Percentiles rank a stretch among this genome's conserved stretches.
These are phyloP conservation scores for Gymnothorax javanicus DNA, from an alignment of 2,797 vertebrate genomes.

Conservation along the genomic window DNA sequence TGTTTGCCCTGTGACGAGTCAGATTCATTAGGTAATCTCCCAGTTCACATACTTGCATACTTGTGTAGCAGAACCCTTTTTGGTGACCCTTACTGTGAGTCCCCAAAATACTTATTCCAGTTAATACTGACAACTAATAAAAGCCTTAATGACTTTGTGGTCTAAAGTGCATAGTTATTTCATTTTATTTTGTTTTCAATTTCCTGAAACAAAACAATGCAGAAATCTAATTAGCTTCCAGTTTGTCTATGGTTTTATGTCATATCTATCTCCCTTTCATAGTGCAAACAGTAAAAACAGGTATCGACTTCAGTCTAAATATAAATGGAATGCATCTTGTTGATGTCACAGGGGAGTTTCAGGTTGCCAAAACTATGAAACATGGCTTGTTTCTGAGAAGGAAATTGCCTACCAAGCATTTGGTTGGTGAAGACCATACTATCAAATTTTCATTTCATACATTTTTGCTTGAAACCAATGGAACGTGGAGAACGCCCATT, in stretches of 20 bases:
- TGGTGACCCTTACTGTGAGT: neutral
- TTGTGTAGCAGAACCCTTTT: neutral
- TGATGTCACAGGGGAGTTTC: neutral
- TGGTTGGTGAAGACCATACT: neutral
- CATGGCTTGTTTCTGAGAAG: neutral
- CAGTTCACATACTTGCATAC: neutral
- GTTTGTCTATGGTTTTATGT: neutral
- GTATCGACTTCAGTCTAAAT: conserved; percentile 5
- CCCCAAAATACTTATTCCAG: neutral
- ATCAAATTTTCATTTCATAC: neutral
- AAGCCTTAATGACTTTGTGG: neutral
- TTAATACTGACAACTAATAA: neutral
- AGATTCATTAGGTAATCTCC: neutral
- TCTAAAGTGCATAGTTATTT: neutral
- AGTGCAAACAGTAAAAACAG: neutral
- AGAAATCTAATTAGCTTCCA: neutral
- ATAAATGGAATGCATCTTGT: neutral
- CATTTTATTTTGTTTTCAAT: neutral
- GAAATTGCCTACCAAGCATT: neutral
- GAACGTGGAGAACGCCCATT: neutral
- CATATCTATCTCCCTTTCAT: neutral
- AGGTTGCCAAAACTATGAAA: conserved; percentile 4
- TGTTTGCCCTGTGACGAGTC: neutral
- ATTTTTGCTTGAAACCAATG: neutral
- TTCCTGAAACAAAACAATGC: neutral